These are phyloP conservation scores for Homarus gammarus DNA, from an alignment of 2,888 invertebrate genomes.

Conservation along the genomic window DNA sequence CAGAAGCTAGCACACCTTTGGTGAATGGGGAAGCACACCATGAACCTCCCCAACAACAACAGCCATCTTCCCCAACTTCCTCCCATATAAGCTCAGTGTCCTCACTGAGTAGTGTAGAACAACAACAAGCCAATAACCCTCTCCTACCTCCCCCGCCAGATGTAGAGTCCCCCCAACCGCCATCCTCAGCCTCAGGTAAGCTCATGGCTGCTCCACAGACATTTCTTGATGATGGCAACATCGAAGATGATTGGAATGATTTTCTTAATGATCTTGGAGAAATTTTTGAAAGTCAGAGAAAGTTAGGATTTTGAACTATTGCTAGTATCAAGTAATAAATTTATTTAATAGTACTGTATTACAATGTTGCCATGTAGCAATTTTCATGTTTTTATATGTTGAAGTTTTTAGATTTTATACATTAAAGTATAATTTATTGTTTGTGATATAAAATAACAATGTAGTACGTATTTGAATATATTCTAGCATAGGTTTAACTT, in stretches of 20 bases:
- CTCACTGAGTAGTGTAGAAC: conserved; percentile 60
- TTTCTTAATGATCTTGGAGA: conserved; percentile 49
- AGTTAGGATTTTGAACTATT: conserved; percentile 27
- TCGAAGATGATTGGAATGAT: conserved; percentile 57
- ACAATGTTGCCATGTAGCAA: too few species aligned
- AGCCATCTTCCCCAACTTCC: conserved; percentile 47
- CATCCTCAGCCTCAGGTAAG: conserved; percentile 56
- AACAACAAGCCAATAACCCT: conserved; percentile 38
- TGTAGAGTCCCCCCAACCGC: conserved; percentile 12
- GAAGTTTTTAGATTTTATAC: too few species aligned
- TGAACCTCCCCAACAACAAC: neutral
- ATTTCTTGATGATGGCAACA: conserved; percentile 31
- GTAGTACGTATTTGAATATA: too few species aligned
- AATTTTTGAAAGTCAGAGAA: conserved; percentile 28
- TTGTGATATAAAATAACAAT: too few species aligned
- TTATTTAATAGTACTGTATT: too few species aligned
- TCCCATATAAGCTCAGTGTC: conserved; percentile 44
- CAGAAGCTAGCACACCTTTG: neutral
- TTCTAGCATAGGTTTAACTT: too few species aligned
- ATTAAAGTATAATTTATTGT: too few species aligned
- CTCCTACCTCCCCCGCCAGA: conserved; percentile 33
- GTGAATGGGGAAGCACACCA: conserved; percentile 18
- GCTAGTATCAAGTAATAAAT: neutral
- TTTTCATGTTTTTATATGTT: too few species aligned
- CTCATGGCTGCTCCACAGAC: conserved; percentile 22